These are phyloP conservation scores for Agrochola macilenta DNA, from an alignment of 2,888 invertebrate species.

Conservation along the genomic window DNA sequence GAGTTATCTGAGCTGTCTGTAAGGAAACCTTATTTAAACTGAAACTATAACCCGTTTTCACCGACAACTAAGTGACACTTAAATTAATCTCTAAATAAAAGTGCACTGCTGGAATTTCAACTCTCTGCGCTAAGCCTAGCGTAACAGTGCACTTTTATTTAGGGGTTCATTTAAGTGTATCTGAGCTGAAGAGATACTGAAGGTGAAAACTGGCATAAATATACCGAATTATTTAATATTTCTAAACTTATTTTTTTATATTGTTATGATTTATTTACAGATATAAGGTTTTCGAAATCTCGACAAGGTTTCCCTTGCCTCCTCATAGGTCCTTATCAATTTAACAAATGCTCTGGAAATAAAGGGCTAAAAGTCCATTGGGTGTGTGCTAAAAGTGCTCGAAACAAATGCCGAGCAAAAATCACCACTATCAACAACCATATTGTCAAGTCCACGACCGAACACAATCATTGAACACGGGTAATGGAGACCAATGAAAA, in stretches of 20 bases:
- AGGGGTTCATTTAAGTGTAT: too few species aligned
- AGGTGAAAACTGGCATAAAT: too few species aligned
- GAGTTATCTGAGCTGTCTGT: neutral
- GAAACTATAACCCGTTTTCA: neutral
- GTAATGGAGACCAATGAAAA: neutral
- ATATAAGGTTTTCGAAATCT: constrained; percentile 5
- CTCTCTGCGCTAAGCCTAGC: too few species aligned
- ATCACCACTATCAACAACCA: constrained; percentile 18
- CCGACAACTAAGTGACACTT: too few species aligned
- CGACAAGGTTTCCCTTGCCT: constrained; percentile 2
- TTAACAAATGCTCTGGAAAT: constrained; percentile 48
- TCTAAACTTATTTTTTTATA: neutral
- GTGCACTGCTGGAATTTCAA: too few species aligned
- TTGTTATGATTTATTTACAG: constrained; percentile 12
- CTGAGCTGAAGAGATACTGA: too few species aligned
- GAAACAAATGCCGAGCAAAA: constrained; percentile 31
- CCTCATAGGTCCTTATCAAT: constrained; percentile 34
- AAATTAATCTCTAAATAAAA: too few species aligned
- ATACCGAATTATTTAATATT: neutral
- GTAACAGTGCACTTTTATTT: too few species aligned
- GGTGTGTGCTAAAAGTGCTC: constrained; percentile 55
- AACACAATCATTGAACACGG: constrained; percentile 31
- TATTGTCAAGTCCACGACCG: constrained; percentile 17
- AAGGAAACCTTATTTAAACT: neutral
- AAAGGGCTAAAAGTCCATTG: constrained; percentile 59